Evolutionary conservation across 1,140 invertebrate species (phyloP), one percentile per base, ranked within the genome.

Genomic region (Trichomalopsis sarcophagae): DNA sequence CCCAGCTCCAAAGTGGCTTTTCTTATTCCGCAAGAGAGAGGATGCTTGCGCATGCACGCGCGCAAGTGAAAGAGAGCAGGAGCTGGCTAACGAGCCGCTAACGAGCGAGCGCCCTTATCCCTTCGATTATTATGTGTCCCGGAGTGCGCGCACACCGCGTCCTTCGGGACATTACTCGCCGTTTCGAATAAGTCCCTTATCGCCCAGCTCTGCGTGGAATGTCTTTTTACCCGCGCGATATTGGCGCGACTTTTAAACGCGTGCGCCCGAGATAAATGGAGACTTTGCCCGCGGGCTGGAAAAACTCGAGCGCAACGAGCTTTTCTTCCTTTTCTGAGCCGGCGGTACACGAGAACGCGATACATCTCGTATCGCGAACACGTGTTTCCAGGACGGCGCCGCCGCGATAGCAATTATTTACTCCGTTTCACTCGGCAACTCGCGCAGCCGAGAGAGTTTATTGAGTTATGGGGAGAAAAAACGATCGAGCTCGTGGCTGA

Each of bases 31-130:
- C 33, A 62, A 23, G 40, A 23, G 40, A 78, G 74, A 23, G 36
- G 30, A 62, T 21, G 55, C 23, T n/a, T 44, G 33, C 17, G 33
- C 23, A 33, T 55, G 23, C 11, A n/a, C 9, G n/a, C 27, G 27
- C 13, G 13, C 17, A 55, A 36, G 30, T 23, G n/a, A 23, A 30
- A 36, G 27, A 79, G 47, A 7, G 40, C 40, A 74, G 21, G 79
- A 80, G 40, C 36, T 47, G 78, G 66, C 78, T 85, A 85, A 85
- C 84, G 84, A 85, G 71, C 84, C 78, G 84, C 84, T 85, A 85
- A 85, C 84, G 84, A 85, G 76, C 83, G 77, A 71, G 84, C 78
- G 78, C 81, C 77, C 84, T 85, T 85, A 81, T 80, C 77, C 69
- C 78, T 27, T 68, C 66, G 83, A 84, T 80, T 84, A 84, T 47